A percentile compares a stretch with the other conserved stretches of the same genome.
Conservation (phyloP, 2,797 vertebrate species). For the Gobionotothen gibberifrons region DNA sequence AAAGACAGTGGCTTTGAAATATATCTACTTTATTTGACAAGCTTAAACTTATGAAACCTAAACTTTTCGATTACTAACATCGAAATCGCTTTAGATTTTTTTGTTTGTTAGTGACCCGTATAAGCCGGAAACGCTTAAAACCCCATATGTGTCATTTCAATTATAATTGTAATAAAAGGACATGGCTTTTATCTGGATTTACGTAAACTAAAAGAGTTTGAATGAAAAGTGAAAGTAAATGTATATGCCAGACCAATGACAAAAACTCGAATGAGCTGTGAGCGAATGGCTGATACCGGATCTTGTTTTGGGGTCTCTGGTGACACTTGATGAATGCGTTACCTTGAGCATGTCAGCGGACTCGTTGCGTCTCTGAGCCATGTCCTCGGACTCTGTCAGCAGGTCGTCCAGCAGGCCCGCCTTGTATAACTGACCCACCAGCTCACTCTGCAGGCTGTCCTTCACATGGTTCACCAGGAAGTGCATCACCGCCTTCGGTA, state of each 20-base stretch:
- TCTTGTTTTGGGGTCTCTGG: not conserved
- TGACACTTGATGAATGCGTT: slow-evolving; percentile 30
- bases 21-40: no score
- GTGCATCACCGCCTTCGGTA: slow-evolving; percentile 99
- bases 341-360: slow-evolving; percentile 98
- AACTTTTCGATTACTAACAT: not conserved
- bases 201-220: no score
- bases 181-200: not conserved
- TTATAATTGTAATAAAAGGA: no score
- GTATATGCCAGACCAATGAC: not conserved
- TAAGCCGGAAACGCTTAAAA: no score
- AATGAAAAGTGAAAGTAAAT: not conserved
- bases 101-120: no score
- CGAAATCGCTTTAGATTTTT: no score
- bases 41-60: not conserved
- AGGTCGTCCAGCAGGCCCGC: slow-evolving; percentile 92
- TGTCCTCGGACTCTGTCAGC: slow-evolving; percentile 97
- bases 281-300: slow-evolving; percentile 5
- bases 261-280: not conserved
- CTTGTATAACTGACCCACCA: slow-evolving; percentile 97
- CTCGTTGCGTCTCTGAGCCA: slow-evolving; percentile 97
- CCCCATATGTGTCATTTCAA: no score
- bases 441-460: slow-evolving; percentile 96
- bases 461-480: slow-evolving; percentile 99
- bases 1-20: no score